These are phyloP conservation scores for Drosophila subsilvestris DNA, from an alignment of 2,888 invertebrate genomes.

Conservation along the genomic window DNA sequence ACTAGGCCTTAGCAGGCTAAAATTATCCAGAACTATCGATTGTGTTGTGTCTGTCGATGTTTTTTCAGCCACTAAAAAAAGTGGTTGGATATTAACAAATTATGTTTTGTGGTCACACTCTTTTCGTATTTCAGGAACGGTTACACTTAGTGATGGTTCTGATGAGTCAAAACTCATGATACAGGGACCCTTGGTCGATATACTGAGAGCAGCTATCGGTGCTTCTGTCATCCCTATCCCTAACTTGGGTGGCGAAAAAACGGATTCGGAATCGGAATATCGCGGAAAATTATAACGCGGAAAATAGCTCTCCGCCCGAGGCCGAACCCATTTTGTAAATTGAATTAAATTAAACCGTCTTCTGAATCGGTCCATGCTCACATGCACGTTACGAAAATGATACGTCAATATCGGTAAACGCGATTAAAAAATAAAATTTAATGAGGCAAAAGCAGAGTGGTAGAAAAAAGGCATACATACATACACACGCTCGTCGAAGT, in stretches of 20 bases:
- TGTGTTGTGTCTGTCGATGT: too few relatives aligned
- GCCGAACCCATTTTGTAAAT: constrained; percentile 27
- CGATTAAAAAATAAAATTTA: constrained; percentile 15
- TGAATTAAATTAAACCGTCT: constrained; percentile 22
- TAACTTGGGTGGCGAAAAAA: constrained; percentile 34
- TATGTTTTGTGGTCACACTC: too few relatives aligned
- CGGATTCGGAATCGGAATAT: constrained; percentile 27
- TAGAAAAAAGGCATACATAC: constrained; percentile 70
- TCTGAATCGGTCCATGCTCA: constrained; percentile 4
- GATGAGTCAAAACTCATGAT: too few relatives aligned
- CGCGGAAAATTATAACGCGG: constrained; percentile 35
- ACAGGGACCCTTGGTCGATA: too few relatives aligned
- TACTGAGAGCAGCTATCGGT: too few relatives aligned
- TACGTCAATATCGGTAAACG: constrained; percentile 21
- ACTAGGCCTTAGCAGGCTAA: too few relatives aligned
- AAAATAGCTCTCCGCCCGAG: constrained; percentile 21
- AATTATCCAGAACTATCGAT: too few relatives aligned
- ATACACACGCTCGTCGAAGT: constrained; percentile 59
- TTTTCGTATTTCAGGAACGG: too few relatives aligned
- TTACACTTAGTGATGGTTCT: too few relatives aligned
- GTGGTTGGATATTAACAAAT: too few relatives aligned
- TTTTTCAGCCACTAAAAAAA: too few relatives aligned
- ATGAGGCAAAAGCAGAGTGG: constrained; percentile 29
- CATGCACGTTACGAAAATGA: constrained; percentile 15
- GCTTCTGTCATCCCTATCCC: too few relatives aligned